These are phyloP conservation scores for Petroica traversi DNA, from an alignment of 2,113 vertebrate genomes.

Conservation along the genomic window DNA sequence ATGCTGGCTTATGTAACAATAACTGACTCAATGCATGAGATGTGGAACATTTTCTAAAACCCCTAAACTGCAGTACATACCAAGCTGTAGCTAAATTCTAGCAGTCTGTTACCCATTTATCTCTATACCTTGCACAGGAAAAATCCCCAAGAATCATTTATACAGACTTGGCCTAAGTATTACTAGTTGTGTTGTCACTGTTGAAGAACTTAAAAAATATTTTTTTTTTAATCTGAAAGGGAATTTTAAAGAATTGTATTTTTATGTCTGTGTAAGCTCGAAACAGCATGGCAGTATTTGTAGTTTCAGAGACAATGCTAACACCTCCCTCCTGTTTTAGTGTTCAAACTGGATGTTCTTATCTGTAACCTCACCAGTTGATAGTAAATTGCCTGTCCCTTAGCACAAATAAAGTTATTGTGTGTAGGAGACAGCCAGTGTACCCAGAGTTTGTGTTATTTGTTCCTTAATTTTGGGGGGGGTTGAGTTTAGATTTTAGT, in stretches of 20 bases:
- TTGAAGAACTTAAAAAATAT: background rate
- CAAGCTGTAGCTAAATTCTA: background rate
- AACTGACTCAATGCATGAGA: background rate
- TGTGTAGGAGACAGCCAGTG: background rate
- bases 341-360: background rate
- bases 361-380: background rate
- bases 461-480: background rate
- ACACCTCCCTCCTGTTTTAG: background rate
- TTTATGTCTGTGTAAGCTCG: background rate
- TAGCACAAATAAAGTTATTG: background rate
- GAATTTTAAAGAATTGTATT: background rate
- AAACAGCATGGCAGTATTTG: background rate
- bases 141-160: rapidly evolving
- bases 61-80: background rate
- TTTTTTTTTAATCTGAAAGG: background rate
- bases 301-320: background rate
- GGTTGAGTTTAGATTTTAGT: background rate
- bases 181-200: background rate
- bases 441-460: background rate
- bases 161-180: background rate
- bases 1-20: background rate
- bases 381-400: background rate
- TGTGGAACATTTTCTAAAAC: background rate
- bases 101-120: background rate
- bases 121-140: background rate